phyloP scores from a whole-genome alignment of 2,113 vertebrate genomes.

The Ariopsis seemanni region DNA sequence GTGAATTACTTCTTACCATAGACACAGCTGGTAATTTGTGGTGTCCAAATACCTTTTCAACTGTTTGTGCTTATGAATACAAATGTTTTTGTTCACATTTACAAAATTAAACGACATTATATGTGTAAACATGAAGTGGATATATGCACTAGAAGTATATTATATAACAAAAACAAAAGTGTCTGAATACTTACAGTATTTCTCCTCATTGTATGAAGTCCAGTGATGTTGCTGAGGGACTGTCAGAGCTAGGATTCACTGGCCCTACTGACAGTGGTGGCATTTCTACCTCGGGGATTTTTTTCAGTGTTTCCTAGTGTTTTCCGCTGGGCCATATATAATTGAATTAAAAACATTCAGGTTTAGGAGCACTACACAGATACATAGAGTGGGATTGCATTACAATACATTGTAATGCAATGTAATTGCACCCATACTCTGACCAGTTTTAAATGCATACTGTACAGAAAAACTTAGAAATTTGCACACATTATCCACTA shows the following conservation, averaged over 20 bases:
- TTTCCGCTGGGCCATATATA: neutral
- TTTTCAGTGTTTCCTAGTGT: neutral
- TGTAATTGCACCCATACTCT: neutral
- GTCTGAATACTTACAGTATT: too few relatives aligned
- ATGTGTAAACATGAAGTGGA: too few relatives aligned
- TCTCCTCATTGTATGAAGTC: neutral
- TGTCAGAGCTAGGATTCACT: neutral
- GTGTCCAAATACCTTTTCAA: neutral
- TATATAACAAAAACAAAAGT: too few relatives aligned
- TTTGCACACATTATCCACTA: neutral
- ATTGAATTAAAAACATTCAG: neutral
- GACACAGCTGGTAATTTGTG: too few relatives aligned
- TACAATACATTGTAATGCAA: neutral
- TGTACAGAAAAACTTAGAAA: neutral
- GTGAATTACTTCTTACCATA: too few relatives aligned
- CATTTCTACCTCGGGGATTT: neutral
- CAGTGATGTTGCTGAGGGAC: neutral
- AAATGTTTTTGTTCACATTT: too few relatives aligned
- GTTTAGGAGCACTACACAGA: neutral
- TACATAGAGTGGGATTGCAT: neutral
- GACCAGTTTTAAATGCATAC: neutral
- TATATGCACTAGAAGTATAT: too few relatives aligned
- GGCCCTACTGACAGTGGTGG: neutral
- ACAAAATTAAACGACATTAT: too few relatives aligned
- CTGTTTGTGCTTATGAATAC: too few relatives aligned